Conservation (phyloP, 2,888 invertebrate genomes). For the Zhuqinia jingwanae region DNA sequence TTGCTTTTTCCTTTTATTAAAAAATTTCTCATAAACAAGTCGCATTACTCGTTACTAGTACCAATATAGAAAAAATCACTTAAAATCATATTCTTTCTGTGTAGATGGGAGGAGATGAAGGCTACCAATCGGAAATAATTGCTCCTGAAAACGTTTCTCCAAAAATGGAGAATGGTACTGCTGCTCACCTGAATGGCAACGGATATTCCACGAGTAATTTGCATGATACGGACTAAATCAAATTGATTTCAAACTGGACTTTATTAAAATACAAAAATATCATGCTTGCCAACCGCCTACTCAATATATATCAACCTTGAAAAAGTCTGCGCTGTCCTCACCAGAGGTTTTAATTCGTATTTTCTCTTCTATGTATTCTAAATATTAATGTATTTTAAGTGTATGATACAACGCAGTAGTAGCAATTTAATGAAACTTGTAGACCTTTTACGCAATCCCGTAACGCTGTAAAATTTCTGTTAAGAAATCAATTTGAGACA, state of each 20-base stretch:
- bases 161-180: constrained; percentile 35
- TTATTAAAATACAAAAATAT: neutral
- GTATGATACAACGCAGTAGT: neutral
- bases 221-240: constrained; percentile 74
- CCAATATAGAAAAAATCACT: too few species aligned
- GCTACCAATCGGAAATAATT: constrained; percentile 74
- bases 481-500: too few species aligned
- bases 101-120: constrained; percentile 75
- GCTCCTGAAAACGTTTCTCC: constrained; percentile 61
- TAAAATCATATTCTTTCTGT: constrained; percentile 30
- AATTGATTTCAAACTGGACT: neutral
- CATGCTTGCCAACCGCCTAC: constrained; percentile 32
- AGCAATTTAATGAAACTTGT: neutral
- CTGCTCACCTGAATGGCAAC: constrained; percentile 52
- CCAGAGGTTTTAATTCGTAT: neutral
- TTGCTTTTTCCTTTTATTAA: neutral
- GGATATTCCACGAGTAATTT: constrained; percentile 69
- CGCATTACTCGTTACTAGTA: too few species aligned
- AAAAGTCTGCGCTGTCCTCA: neutral
- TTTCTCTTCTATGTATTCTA: neutral
- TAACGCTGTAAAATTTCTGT: too few species aligned
- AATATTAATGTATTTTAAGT: neutral
- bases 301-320: neutral
- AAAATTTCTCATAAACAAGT: too few species aligned
- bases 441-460: too few species aligned